Percentiles rank a stretch among this genome's conserved stretches.
phyloP scores from a whole-genome alignment of 1,140 invertebrate species.

The Zophobas morio region DNA sequence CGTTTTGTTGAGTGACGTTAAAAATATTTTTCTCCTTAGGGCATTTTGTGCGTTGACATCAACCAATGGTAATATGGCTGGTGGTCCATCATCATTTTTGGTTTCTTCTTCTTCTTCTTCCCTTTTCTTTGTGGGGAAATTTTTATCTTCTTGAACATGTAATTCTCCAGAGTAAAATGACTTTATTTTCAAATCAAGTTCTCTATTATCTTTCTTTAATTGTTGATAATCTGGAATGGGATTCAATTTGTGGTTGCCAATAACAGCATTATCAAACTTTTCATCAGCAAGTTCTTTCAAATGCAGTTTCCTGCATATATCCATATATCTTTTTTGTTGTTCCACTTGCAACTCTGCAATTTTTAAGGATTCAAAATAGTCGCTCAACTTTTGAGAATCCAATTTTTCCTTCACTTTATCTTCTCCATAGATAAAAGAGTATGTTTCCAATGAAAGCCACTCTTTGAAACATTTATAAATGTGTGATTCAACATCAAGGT shows the following conservation, averaged over 20 bases:
- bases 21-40: constrained; percentile 72
- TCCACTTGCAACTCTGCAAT: constrained; percentile 55
- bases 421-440: constrained; percentile 73
- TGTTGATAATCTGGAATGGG: constrained; percentile 73
- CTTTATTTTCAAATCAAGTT: constrained; percentile 72
- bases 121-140: constrained; percentile 56
- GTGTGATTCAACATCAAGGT: constrained; percentile 51
- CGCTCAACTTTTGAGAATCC: constrained; percentile 71
- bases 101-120: constrained; percentile 64
- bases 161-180: constrained; percentile 69
- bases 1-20: constrained; percentile 71
- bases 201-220: constrained; percentile 72
- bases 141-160: constrained; percentile 58
- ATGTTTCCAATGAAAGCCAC: constrained; percentile 74
- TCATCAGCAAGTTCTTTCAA: constrained; percentile 72
- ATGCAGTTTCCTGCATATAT: constrained; percentile 71
- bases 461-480: constrained; percentile 72
- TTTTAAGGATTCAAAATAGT: constrained; percentile 70
- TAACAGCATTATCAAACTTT: constrained; percentile 67
- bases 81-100: constrained; percentile 47
- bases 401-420: constrained; percentile 72
- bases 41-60: constrained; percentile 73
- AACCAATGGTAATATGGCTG: constrained; percentile 70
- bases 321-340: constrained; percentile 69
- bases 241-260: constrained; percentile 66